phyloP scores from a whole-genome alignment of 2,113 vertebrate genomes.

The Sturnus vulgaris region DNA sequence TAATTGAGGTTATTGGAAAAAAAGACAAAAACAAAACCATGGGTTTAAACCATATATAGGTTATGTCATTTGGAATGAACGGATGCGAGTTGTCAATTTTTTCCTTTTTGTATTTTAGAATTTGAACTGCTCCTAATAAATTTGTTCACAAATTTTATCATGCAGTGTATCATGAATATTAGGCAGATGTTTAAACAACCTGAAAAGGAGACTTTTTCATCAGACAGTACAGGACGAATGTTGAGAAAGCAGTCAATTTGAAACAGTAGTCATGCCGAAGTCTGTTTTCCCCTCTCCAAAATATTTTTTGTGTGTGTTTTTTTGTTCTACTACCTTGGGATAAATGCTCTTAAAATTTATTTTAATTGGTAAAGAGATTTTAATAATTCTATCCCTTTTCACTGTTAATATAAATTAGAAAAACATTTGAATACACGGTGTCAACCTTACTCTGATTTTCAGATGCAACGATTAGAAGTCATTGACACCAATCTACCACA shows the following conservation, averaged over 20 bases:
- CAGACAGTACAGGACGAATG: not conserved
- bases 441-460: not conserved
- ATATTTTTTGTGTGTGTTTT: not conserved
- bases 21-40: conserved; percentile 5
- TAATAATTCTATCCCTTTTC: not conserved
- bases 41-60: not conserved
- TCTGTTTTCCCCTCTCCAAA: not conserved
- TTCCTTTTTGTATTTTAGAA: not conserved
- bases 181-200: not conserved
- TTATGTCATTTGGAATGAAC: not conserved
- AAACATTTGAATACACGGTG: conserved; percentile 17
- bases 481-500: not conserved
- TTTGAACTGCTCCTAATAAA: not conserved
- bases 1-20: not conserved
- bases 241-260: not conserved
- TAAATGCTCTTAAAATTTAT: not conserved
- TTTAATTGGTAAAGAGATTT: conserved; percentile 26
- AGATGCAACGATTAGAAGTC: not conserved
- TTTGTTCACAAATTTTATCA: not conserved
- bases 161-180: not conserved
- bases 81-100: not conserved
- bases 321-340: not conserved
- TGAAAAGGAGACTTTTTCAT: not conserved
- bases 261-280: not conserved
- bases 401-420: conserved; percentile 9